Evolutionary conservation across 2,888 invertebrate genomes (phyloP), one percentile per base, ranked within the genome.

Genomic region (Chalcosyrphus nemorum): DNA sequence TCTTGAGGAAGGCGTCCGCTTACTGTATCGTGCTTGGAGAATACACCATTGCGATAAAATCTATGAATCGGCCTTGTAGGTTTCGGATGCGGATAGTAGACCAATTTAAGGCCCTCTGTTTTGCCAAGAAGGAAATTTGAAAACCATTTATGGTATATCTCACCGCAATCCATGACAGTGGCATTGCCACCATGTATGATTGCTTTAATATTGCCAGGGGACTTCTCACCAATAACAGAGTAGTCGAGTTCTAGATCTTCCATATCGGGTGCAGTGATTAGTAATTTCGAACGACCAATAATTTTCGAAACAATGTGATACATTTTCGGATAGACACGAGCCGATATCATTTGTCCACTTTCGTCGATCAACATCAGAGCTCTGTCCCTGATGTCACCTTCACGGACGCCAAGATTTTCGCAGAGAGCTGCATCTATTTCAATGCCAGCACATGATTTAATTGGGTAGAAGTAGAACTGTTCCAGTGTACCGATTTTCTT

Each of bases 111-210:
- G 3, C 93, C 93, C 0, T 88, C 88, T 7, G 93, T 90, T 54
- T 93, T 91, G 59, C 92, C 92, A 2, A 89, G 61, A 56, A 91
- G 87, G 17, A 21, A 89, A 50, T 92, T 93, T 0, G 95, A 94
- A 88, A 97, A 92, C 97, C 97, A 97, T 66, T 93, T 93, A 15
- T 95, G 94, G 9, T 93, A 94, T 85, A 94, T 94, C 75, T 93
- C 93, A 0, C 97, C 97, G 89, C 96, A 97, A 88, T 96, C 94
- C 87, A 94, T 92, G 0, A 94, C 95, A 0, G 93, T 92, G 0
- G 95, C 92, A 0, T 92, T 88, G 0, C 91, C 91, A 11, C 93
- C 92, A 94, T 94, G 95, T 0, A 95, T 93, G 0, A 91, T 88
- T 0, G 94, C 93, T 2, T 89, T 92, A 86, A 90, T 84, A 81